Evolutionary conservation across 1,140 invertebrate species (phyloP), one percentile per base, ranked within the genome.

Genomic region (Drosophila nigrodunni): DNA sequence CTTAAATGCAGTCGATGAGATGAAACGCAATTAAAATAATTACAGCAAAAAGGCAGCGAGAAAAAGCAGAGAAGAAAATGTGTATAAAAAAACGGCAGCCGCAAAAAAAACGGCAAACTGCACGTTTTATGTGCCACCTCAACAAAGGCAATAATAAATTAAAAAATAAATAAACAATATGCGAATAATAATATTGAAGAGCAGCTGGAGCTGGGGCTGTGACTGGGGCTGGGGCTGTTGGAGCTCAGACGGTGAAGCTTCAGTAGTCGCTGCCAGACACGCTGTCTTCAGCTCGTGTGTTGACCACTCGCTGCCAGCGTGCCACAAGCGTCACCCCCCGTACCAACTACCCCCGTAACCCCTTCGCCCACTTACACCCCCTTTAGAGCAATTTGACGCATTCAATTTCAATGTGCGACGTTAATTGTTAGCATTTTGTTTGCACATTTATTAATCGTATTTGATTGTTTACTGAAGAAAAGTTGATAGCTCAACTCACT

Each of bases 21-120:
- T 78, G 77, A 57, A 78, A 76, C 77, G 77, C 77, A 77, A 76
- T 79, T 79, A 77, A 67, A 73, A 68, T 79, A 72, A 72, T 76
- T 73, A 54, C 41, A 30, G 39, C 41, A 18, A 64, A 55, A 59
- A 39, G 10, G 50, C 25, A 35, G 30, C 25, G 25, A 6, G 25
- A 30, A 30, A 30, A 30, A 30, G 25, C 25, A 55, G 5, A n/a
- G 9, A 13, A 52, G 6, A 21, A 35, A 54, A 13, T 35, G 11
- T 13, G 10, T 54, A 47, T 25, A 58, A 43, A 62, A 76, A 57
- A 57, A 41, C 44, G 58, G 57, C 73, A 78, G 67, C 68, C 62
- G 44, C 69, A 15, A 68, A 77, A 57, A 75, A 54, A 57, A 37
- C 44, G 50, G 50, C 74, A 79, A 78, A 73, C 18, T 73, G 77